Percentiles rank a stretch among this genome's conserved stretches.
Evolutionary conservation across 2,888 invertebrate genomes (phyloP).

Genomic region (Stenchaetothrips biformis): DNA sequence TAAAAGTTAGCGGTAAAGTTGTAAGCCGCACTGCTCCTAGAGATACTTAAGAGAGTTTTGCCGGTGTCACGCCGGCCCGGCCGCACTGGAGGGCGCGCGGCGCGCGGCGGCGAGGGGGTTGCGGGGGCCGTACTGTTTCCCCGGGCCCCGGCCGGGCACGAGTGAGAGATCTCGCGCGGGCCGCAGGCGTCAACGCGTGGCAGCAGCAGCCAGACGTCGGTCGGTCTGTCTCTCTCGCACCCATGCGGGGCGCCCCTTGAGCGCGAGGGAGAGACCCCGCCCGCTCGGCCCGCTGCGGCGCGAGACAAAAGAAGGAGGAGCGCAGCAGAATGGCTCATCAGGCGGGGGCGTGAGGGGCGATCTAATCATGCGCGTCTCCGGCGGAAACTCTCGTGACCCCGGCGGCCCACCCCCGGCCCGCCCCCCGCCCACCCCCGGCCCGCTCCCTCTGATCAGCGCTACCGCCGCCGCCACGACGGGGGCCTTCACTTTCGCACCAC

Average conservation of each 20-base stretch:
- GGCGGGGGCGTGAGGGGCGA: too few relatives aligned
- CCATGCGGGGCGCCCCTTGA: too few relatives aligned
- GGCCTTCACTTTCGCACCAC: background rate
- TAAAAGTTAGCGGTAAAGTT: constrained; percentile 25
- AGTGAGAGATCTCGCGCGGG: constrained; percentile 4
- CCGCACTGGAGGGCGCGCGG: background rate
- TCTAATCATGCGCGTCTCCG: too few relatives aligned
- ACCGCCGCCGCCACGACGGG: background rate
- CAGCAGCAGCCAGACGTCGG: background rate
- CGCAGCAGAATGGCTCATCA: too few relatives aligned
- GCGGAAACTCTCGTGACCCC: background rate
- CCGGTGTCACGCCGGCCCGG: constrained; percentile 7
- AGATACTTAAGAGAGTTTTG: constrained; percentile 25
- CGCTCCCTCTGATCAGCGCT: background rate
- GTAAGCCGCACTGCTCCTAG: constrained; percentile 24
- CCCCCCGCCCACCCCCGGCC: background rate
- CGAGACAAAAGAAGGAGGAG: too few relatives aligned
- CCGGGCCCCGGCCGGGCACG: background rate
- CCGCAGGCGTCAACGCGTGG: background rate
- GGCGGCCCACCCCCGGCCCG: background rate
- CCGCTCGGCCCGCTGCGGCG: too few relatives aligned
- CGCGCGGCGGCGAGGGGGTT: background rate
- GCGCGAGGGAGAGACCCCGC: too few relatives aligned
- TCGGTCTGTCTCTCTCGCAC: too few relatives aligned
- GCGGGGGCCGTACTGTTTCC: background rate